Conservation (phyloP, 2,797 vertebrate genomes). For the Coluber constrictor region DNA sequence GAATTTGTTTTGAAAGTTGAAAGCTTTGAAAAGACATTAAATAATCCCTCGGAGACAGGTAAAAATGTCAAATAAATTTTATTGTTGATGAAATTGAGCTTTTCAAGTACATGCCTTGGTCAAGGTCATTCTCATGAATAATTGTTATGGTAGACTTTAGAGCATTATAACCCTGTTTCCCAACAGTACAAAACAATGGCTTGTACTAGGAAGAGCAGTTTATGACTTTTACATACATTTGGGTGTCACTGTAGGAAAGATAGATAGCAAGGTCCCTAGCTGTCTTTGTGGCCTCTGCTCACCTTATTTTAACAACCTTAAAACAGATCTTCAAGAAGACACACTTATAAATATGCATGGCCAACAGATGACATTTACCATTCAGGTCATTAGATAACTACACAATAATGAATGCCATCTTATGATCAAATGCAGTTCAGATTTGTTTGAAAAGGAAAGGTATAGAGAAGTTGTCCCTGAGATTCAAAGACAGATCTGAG, state of each 20-base stretch:
- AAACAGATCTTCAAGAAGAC: neutral
- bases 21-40: conserved; percentile 13
- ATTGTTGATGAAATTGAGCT: conserved; percentile 27
- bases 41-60: conserved; percentile 4
- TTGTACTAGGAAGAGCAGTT: neutral
- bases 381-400: neutral
- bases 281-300: neutral
- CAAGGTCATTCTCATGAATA: conserved; percentile 47
- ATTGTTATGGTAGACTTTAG: conserved; percentile 27
- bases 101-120: neutral
- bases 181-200: neutral
- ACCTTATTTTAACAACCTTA: neutral
- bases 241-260: conserved; percentile 6
- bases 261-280: neutral
- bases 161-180: conserved; percentile 12
- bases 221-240: neutral
- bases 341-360: neutral
- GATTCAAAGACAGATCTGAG: neutral
- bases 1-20: neutral
- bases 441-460: conserved; percentile 30
- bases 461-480: neutral
- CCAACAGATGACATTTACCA: neutral
- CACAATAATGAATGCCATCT: neutral
- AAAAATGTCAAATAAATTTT: conserved; percentile 35
- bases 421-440: neutral